Base-by-base conservation (phyloP, 2,888 invertebrate species). In the Heteromurus nitidus region DNA sequence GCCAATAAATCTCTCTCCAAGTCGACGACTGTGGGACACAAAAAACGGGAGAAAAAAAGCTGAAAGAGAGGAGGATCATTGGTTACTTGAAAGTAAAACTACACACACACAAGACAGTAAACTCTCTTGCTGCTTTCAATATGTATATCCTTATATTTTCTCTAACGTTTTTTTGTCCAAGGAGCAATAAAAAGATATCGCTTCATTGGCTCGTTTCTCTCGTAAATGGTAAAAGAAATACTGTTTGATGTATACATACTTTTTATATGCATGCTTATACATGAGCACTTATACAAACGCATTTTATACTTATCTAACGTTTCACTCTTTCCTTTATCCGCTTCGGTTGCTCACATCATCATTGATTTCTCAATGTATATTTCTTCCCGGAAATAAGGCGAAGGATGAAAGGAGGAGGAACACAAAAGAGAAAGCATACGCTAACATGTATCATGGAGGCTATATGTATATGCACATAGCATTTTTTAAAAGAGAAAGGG, bases 1-100 rank as follows among this genome's bases (percentile, higher is more conserved):
- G 60, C 80, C 80, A 80, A 80, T 80, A 80, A 80, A 80, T 80
- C 80, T 80, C 73, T 80, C n/a, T n/a, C n/a, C n/a, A n/a, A n/a
- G n/a, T n/a, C n/a, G n/a, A n/a, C n/a, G n/a, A n/a, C n/a, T n/a
- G n/a, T n/a, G n/a, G 55, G 50, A 69, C n/a, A 50, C 11, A 44
- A 24, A 22, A 50, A 11, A 50, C 65, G 18, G 24, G 68, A 53
- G 31, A 65, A 30, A 50, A 26, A 53, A 58, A 77, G 42, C 22
- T 16, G 42, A 55, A 47, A 65, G 60, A n/a, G n/a, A n/a, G 24
- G 67, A 47, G 62, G 64, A 36, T 64, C 64, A 64, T 64, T 64
- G 64, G 22, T 64, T 42, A 42, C 64, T 64, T n/a, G 64, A 64
- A 42, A 64, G 64, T 22, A 64, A 64, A 42, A 36, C 31, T 13